phyloP scores from a whole-genome alignment of 2,888 invertebrate species.

The Ophioninae sp. region DNA sequence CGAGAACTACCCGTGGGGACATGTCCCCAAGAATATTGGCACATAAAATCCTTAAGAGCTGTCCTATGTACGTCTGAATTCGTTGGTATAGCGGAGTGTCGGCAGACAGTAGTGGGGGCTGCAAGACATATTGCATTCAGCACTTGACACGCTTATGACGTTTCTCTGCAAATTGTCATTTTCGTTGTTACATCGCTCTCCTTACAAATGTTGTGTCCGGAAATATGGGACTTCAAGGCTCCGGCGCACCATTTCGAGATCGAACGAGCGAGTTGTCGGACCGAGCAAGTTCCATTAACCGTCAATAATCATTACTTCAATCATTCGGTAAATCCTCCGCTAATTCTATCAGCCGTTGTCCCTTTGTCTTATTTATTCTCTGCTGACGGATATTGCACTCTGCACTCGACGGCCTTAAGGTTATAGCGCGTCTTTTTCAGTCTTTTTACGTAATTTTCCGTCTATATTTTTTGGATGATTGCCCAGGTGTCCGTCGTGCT shows the following conservation, averaged over 20 bases:
- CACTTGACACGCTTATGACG: constrained; percentile 36
- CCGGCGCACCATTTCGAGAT: constrained; percentile 79
- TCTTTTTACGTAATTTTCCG: constrained; percentile 72
- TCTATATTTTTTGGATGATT: constrained; percentile 69
- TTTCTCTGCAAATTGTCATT: constrained; percentile 34
- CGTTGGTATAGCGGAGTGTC: too few species aligned
- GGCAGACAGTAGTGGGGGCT: neutral
- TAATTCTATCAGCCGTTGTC: neutral
- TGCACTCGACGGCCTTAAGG: constrained; percentile 22
- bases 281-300: constrained; percentile 70
- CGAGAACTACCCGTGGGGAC: too few species aligned
- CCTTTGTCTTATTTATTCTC: neutral
- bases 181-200: constrained; percentile 43
- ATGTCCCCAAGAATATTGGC: too few species aligned
- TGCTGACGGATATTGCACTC: constrained; percentile 46
- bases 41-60: too few species aligned
- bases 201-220: constrained; percentile 83
- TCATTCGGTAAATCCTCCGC: constrained; percentile 81
- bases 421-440: constrained; percentile 45
- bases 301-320: constrained; percentile 82
- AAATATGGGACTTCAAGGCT: constrained; percentile 83
- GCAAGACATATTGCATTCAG: constrained; percentile 8
- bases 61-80: too few species aligned
- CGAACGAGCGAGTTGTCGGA: constrained; percentile 72
- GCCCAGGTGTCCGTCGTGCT: constrained; percentile 83